Evolutionary conservation across 2,797 vertebrate genomes (phyloP), one percentile per base, ranked within the genome.

Genomic region (Sebastes reedi): DNA sequence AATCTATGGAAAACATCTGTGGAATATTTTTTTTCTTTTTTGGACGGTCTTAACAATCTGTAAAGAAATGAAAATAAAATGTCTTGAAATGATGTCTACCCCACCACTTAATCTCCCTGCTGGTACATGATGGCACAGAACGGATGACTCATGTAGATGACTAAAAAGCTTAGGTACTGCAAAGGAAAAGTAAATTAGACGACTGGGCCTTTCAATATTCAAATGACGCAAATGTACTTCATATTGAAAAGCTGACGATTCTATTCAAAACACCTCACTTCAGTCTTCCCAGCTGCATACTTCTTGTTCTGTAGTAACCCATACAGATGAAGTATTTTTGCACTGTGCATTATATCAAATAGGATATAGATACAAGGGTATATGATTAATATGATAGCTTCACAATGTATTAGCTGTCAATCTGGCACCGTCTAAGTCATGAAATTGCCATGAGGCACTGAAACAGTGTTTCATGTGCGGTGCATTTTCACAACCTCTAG

Each of bases 151-250:
- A 75, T 69, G 52, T 36, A 54, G 50, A 70, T 80, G 54, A 82
- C 82, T 84, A 75, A 75, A 69, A 75, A 79, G 75, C 78, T 82
- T 79, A 77, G n/a, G 25, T 34, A 72, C 59, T 22, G 60, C 52
- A 81, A 75, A 77, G 20, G 52, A 87, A 89, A 34, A 13, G 46
- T 34, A 39, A 82, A 67, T 39, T 12, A 9, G 24, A 18, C 16
- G 27, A 54, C 8, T 34, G 36, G 22, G 46, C 27, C 39, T 69
- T 69, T 75, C 8, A 72, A 32, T 55, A 79, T 20, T 55, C 20
- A 78, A 58, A 82, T 64, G 32, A 27, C 7, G 27, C 46, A 71
- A 50, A 69, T 58, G 24, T 16, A 56, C 32, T 68, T 46, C 24
- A 32, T 5, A 67, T n/a, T 64, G 10, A 66, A 67, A 55, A 18